These are phyloP conservation scores for Spodoptera littoralis DNA, from an alignment of 2,888 invertebrate species.

Conservation along the genomic window DNA sequence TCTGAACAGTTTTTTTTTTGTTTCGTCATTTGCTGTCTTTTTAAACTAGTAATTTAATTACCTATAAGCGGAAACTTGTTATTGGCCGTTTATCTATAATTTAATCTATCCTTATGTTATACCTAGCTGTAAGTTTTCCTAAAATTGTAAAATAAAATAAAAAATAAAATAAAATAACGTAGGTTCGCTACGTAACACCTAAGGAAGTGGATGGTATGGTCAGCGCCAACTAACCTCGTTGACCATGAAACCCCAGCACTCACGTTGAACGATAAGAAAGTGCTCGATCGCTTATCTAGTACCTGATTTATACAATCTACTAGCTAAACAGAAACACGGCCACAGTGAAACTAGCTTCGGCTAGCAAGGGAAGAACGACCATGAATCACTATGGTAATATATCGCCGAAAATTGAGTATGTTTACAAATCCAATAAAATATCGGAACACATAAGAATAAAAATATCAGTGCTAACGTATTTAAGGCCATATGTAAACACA, in stretches of 20 bases:
- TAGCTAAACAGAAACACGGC: constrained; percentile 23
- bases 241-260: constrained; percentile 39
- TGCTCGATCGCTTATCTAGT: constrained; percentile 31
- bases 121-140: no score
- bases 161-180: no score
- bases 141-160: no score
- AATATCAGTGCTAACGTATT: constrained; percentile 33
- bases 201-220: constrained; percentile 18
- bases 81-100: no score
- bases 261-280: constrained; percentile 25
- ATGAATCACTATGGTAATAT: constrained; percentile 17
- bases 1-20: no score
- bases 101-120: no score
- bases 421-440: constrained; percentile 35
- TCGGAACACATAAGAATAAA: constrained; percentile 26
- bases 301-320: constrained; percentile 37
- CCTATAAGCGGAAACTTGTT: no score
- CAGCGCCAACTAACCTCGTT: constrained; percentile 8
- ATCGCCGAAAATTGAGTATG: constrained; percentile 6
- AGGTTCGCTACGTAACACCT: not conserved
- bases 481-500: constrained; percentile 9
- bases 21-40: no score
- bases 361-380: constrained; percentile 17
- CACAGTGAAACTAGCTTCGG: constrained; percentile 22
- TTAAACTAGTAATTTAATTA: no score